These are phyloP conservation scores for Trichogramma dendrolimi DNA, from an alignment of 2,888 invertebrate species.

Conservation along the genomic window DNA sequence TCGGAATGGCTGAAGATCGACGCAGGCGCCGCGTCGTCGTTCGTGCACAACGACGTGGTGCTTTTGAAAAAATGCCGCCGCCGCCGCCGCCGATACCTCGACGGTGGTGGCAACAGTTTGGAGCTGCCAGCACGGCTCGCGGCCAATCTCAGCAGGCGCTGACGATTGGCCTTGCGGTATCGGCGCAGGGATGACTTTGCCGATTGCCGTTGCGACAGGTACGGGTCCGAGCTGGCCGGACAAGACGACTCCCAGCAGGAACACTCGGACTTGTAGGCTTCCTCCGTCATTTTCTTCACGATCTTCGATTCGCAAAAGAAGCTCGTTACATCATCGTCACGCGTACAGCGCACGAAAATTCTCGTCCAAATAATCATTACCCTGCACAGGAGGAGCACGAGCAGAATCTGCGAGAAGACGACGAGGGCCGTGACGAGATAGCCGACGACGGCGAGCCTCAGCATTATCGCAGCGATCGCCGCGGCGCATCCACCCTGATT, in stretches of 20 bases:
- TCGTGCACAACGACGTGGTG: not conserved
- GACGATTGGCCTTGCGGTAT: no score
- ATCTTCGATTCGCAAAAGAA: conserved; percentile 18
- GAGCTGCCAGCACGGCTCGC: no score
- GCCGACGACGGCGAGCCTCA: conserved; percentile 40
- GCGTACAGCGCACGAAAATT: no score
- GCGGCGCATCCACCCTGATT: conserved; percentile 41
- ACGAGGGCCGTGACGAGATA: conserved; percentile 42
- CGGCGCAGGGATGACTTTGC: no score
- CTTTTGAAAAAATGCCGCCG: no score
- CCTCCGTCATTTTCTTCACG: conserved; percentile 16
- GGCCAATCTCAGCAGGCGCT: no score
- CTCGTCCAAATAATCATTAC: conserved; percentile 23
- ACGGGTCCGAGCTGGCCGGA: not conserved
- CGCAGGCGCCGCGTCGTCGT: no score
- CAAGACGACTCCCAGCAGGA: conserved; percentile 12
- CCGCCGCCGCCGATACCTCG: no score
- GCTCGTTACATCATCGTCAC: no score
- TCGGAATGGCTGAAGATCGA: no score
- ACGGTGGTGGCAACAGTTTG: no score
- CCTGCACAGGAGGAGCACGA: conserved; percentile 36
- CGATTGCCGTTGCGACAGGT: not conserved
- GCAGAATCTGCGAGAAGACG: conserved; percentile 37
- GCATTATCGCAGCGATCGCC: conserved; percentile 36
- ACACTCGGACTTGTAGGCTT: conserved; percentile 26